Evolutionary conservation across 2,888 invertebrate species (phyloP).

Genomic region (Ptilodon capucinus): DNA sequence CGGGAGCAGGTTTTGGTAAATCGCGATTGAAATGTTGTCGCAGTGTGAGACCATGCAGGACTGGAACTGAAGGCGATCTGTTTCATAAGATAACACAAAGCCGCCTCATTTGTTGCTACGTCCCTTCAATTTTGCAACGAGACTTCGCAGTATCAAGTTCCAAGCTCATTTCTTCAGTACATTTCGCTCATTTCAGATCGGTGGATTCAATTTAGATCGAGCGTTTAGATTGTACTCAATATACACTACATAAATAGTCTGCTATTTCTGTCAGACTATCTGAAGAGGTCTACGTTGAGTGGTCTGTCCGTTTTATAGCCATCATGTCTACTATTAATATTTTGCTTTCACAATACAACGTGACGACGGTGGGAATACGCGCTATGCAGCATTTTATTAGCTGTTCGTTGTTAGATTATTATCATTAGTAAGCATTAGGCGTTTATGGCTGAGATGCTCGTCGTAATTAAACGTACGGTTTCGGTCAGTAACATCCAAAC

Average conservation of each 20-base stretch:
- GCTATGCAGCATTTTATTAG: slow-evolving; percentile 40
- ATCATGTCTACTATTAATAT: slow-evolving; percentile 18
- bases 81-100: slow-evolving; percentile 49
- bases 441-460: slow-evolving; percentile 44
- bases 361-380: slow-evolving; percentile 25
- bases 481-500: slow-evolving; percentile 51
- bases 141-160: slow-evolving; percentile 49
- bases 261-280: slow-evolving; percentile 54
- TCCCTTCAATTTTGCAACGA: slow-evolving; percentile 56
- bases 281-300: slow-evolving; percentile 30
- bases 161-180: slow-evolving; percentile 50
- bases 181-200: slow-evolving; percentile 60
- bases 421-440: slow-evolving; percentile 51
- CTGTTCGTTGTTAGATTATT: slow-evolving; percentile 42
- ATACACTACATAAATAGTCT: slow-evolving; percentile 48
- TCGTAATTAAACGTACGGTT: slow-evolving; percentile 52
- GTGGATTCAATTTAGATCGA: slow-evolving; percentile 70
- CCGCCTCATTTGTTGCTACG: slow-evolving; percentile 38
- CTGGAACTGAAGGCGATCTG: slow-evolving; percentile 47
- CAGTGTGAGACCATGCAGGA: slow-evolving; percentile 28
- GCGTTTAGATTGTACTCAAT: slow-evolving; percentile 52
- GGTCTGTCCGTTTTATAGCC: slow-evolving; percentile 33
- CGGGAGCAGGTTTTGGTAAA: slow-evolving; percentile 61
- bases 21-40: slow-evolving; percentile 70
- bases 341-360: slow-evolving; percentile 35